These are phyloP conservation scores for Sebastes goodei DNA, from an alignment of 2,797 vertebrate genomes.

Conservation along the genomic window DNA sequence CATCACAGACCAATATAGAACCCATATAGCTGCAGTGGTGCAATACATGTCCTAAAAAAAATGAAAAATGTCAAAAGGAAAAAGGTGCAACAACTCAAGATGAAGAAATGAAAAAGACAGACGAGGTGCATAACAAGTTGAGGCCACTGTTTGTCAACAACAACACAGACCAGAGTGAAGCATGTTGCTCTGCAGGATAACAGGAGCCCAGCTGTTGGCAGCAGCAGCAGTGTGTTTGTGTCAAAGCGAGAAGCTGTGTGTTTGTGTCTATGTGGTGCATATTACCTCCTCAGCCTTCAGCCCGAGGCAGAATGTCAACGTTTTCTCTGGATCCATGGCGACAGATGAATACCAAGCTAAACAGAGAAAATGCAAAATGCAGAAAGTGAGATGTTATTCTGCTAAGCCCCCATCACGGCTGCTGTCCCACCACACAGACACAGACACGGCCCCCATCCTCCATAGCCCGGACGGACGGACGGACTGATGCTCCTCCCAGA, in stretches of 20 bases:
- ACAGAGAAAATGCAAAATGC: slow-evolving; percentile 20
- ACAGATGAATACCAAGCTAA: slow-evolving; percentile 40
- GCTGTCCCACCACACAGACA: slow-evolving; percentile 66
- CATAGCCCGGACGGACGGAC: slow-evolving; percentile 67
- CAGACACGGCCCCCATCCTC: slow-evolving; percentile 66
- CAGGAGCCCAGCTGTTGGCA: slow-evolving; percentile 67
- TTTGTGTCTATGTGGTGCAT: slow-evolving; percentile 15
- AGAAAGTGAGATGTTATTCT: slow-evolving; percentile 33
- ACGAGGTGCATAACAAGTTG: background rate
- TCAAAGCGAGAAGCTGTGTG: background rate
- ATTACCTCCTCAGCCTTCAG: slow-evolving; percentile 78
- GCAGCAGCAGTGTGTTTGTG: slow-evolving; percentile 22
- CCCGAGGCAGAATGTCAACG: slow-evolving; percentile 79
- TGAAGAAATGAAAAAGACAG: background rate
- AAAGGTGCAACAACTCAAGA: background rate
- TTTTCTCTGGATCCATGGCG: slow-evolving; percentile 82
- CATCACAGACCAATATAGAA: background rate
- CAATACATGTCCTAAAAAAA: background rate
- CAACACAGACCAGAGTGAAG: slow-evolving; percentile 43
- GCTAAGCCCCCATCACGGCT: slow-evolving; percentile 62
- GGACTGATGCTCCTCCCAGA: slow-evolving; percentile 60
- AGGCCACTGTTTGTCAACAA: slow-evolving; percentile 53
- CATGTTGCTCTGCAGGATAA: slow-evolving; percentile 64
- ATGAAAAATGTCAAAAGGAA: background rate
- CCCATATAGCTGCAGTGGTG: slow-evolving; percentile 39